These are phyloP conservation scores for Eucera pruinosa DNA, from an alignment of 2,888 invertebrate genomes.

Conservation along the genomic window DNA sequence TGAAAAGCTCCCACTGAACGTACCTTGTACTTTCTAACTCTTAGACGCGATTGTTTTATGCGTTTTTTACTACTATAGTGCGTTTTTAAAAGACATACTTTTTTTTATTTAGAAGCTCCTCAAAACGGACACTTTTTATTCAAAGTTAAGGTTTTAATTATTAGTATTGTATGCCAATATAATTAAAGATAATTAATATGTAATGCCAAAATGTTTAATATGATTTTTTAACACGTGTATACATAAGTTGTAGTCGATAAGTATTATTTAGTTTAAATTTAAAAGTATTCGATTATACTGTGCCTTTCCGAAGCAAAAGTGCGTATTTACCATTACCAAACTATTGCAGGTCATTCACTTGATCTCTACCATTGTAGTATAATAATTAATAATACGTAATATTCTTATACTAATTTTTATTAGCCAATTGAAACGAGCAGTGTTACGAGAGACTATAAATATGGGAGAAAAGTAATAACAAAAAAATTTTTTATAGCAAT, in stretches of 20 bases:
- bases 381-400: constrained; percentile 76
- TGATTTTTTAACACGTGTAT: constrained; percentile 7
- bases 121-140: constrained; percentile 3
- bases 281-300: constrained; percentile 10
- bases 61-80: constrained; percentile 4
- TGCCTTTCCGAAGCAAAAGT: constrained; percentile 67
- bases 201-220: constrained; percentile 28
- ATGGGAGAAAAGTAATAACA: constrained; percentile 47
- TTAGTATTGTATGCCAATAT: constrained; percentile 8
- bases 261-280: constrained; percentile 5
- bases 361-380: constrained; percentile 82
- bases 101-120: constrained; percentile 6
- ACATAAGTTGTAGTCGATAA: constrained; percentile 16
- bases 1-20: constrained; percentile 58
- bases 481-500: constrained; percentile 72
- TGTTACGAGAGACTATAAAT: constrained; percentile 51
- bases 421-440: constrained; percentile 75
- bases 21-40: constrained; percentile 50
- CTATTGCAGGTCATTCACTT: constrained; percentile 80
- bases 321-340: constrained; percentile 80
- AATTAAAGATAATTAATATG: constrained; percentile 4
- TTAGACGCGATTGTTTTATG: constrained; percentile 12
- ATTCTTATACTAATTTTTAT: constrained; percentile 81
- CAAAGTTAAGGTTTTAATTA: constrained; percentile 8
- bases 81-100: constrained; percentile 16